Evolutionary conservation across 2,113 vertebrate species (phyloP).

Genomic region (Gymnobelideus leadbeateri): DNA sequence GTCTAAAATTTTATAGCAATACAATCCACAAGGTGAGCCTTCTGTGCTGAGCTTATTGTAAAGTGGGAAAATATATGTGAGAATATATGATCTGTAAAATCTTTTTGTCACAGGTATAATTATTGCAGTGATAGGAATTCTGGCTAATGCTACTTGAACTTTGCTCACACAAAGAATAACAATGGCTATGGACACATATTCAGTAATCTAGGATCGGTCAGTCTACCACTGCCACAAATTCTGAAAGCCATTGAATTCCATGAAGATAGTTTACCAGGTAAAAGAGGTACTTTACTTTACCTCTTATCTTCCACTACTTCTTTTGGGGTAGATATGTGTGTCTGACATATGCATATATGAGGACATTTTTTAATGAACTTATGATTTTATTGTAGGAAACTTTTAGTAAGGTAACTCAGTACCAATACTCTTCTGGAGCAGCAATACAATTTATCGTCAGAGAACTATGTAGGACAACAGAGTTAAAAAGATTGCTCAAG

Average conservation of each 20-base stretch:
- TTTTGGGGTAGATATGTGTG: not conserved
- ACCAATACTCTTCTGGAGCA: not conserved
- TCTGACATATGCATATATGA: not conserved
- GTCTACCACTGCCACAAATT: not conserved
- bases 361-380: not conserved
- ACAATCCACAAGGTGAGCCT: not conserved
- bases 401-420: not conserved
- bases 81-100: constrained; percentile 40
- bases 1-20: constrained; percentile 15
- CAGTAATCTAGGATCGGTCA: not conserved
- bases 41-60: constrained; percentile 15
- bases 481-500: not conserved
- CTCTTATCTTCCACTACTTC: not conserved
- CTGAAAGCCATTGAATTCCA: not conserved
- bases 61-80: constrained; percentile 34
- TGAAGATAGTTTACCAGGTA: not conserved
- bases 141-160: constrained; percentile 30
- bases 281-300: too few relatives aligned
- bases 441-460: not conserved
- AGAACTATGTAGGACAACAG: not conserved
- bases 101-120: not conserved
- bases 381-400: not conserved
- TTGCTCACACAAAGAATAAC: constrained; percentile 12
- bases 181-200: not conserved
- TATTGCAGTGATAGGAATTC: not conserved